Base-by-base conservation (phyloP, 2,113 vertebrate species). In the Rhizomys pruinosus region DNA sequence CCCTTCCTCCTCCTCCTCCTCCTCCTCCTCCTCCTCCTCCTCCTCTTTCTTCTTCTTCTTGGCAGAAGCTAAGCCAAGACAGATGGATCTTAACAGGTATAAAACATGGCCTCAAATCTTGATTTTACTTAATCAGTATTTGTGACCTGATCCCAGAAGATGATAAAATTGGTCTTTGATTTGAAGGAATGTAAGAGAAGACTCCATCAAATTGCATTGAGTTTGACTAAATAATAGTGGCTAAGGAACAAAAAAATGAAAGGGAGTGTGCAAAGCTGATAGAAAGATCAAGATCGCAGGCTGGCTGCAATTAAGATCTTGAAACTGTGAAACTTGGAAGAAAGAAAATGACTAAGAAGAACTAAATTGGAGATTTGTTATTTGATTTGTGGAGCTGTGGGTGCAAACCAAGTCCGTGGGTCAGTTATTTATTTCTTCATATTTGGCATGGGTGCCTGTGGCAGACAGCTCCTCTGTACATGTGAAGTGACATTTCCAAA, bases 401-500 rank as follows among this genome's bases (percentile, higher is more conserved):
- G 42, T 86, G 34, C 61, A 89, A 61, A 92, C 39, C 64, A 78
- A 34, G n/a, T 57, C 5, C 66, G 72, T 61, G 55, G 44, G 63
- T 84, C 84, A 59, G 78, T 57, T 69, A 42, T 52, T 52, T 52
- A 52, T 52, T 52, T 52, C 84, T 95, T 91, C 84, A 42, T 93
- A 91, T 90, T 80, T 71, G 72, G 80, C 85, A 80, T 66, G 11
- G 7, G 2, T 39, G 23, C 20, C 29, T 57, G 66, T 71, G 89
- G 71, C 16, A 13, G 57, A 64, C 72, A 71, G 72, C 71, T 91
- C 34, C n/a, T 72, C 23, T 55, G 39, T 76, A 84, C 47, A 39
- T 42, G 39, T 32, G 39, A 94, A 59, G 57, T 92, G 94, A 92
- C 91, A 91, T 95, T 95, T 96, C 19, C 89, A 94, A 91, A 73